Evolutionary conservation across 2,888 invertebrate species (phyloP).

Genomic region (Cynaeus angustus): DNA sequence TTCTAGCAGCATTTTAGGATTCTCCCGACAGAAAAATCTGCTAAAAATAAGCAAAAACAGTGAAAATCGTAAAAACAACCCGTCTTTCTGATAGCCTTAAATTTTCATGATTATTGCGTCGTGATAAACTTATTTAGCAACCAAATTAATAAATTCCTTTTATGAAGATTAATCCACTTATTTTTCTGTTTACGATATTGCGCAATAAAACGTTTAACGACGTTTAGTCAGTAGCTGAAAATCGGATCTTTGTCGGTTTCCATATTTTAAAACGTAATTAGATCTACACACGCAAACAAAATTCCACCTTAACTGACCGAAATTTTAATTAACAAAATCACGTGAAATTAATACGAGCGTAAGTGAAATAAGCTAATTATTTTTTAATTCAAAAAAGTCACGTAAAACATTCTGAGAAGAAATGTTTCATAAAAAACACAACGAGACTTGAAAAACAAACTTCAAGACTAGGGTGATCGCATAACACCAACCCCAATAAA

Average conservation of each 20-base stretch:
- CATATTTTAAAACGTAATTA: conserved; percentile 13
- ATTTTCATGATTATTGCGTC: not conserved
- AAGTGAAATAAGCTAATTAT: not conserved
- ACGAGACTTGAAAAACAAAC: conserved; percentile 61
- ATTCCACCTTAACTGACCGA: conserved; percentile 12
- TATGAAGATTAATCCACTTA: conserved; percentile 30
- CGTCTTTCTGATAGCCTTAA: no score
- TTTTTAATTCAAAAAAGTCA: conserved; percentile 49
- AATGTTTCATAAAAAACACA: conserved; percentile 60
- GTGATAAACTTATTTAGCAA: not conserved
- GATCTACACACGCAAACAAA: conserved; percentile 7
- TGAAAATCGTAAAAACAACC: no score
- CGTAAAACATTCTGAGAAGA: conserved; percentile 55
- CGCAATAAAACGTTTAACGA: conserved; percentile 29
- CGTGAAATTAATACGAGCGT: conserved; percentile 6
- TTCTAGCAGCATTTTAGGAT: no score
- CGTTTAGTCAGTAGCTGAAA: conserved; percentile 10
- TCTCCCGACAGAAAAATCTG: no score
- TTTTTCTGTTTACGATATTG: conserved; percentile 13
- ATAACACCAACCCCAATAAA: conserved; percentile 60
- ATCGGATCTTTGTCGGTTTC: conserved; percentile 10
- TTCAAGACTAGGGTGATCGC: conserved; percentile 58
- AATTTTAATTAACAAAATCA: conserved; percentile 20
- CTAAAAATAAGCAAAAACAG: no score
- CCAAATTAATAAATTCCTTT: conserved; percentile 25